Evolutionary conservation across 2,888 invertebrate genomes (phyloP), one percentile per base, ranked within the genome.

Genomic region (Mongoloraphidia duomilia): DNA sequence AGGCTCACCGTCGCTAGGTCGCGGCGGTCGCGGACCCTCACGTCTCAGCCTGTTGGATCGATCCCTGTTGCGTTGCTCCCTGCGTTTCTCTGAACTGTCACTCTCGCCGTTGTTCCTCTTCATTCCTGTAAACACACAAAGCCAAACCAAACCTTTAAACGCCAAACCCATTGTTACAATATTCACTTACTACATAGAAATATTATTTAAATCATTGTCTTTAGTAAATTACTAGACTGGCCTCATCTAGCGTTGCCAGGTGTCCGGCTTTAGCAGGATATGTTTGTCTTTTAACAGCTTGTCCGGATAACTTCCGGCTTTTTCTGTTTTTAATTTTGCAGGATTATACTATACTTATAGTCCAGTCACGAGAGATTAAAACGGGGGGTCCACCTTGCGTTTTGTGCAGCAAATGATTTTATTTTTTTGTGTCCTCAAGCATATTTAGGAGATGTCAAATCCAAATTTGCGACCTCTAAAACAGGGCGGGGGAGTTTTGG

Each of bases 1-100:
- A n/a, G 38, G 42, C 42, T 52, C 64, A 73, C 74, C 74, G 58
- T 74, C 74, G 34, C 74, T 73, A 49, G 73, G 73, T 62, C 72
- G 42, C 11, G 48, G 48, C 26, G 69, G 67, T 56, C 64, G 64
- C 49, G 62, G 64, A 44, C 67, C 47, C 42, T 33, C 34, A 17
- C 48, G 38, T 26, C 40, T 46, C 26, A 26, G 26, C 6, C 26
- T 26, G 26, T 26, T 46, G 46, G 40, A 44, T 44, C 44, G 44
- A 44, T 44, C 13, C 37, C 44, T 44, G 35, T 37, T 14, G 36
- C 46, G 39, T 26, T 26, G 26, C 38, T 46, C 46, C 34, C 44
- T 34, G n/a, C 35, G 13, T 13, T 17, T 36, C 35, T 34, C 40
- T 26, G 12, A 14, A 36, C 14, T 34, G 17, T 13, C 36, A 8